phyloP scores from a whole-genome alignment of 2,797 vertebrate species.

The Molossus molossus region DNA sequence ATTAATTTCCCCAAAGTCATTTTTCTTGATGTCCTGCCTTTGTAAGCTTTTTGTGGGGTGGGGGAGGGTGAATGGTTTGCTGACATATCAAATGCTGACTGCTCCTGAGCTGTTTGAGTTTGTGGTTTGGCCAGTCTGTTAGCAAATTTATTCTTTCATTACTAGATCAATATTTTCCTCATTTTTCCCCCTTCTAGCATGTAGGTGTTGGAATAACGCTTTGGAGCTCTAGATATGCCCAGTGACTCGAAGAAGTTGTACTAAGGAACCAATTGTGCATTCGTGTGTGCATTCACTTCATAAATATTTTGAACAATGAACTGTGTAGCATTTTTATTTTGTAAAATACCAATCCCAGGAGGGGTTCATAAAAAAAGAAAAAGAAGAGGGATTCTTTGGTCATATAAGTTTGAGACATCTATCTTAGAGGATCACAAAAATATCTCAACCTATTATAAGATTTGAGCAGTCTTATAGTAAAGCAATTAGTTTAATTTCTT shows the following conservation, averaged over 20 bases:
- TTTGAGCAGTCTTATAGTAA: neutral
- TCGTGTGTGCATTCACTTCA: neutral
- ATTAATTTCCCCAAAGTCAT: constrained; percentile 56
- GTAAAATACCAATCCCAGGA: neutral
- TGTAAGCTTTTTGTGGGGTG: neutral
- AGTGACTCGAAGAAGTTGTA: neutral
- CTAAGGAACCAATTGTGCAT: neutral
- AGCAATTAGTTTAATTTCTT: neutral
- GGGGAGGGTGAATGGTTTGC: neutral
- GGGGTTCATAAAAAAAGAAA: neutral
- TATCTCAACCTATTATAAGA: neutral
- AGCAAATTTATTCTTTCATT: constrained; percentile 58
- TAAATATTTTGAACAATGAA: constrained; percentile 1
- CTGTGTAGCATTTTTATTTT: neutral
- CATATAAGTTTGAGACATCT: neutral
- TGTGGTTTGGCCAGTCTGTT: neutral
- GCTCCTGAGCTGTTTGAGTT: neutral
- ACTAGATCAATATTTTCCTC: constrained; percentile 44
- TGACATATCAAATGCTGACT: neutral
- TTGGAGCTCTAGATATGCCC: neutral
- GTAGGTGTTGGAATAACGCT: neutral
- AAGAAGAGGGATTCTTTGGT: neutral
- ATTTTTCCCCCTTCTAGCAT: neutral
- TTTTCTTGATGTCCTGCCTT: constrained; percentile 67
- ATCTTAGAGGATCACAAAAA: neutral